Evolutionary conservation across 2,888 invertebrate species (phyloP).

Genomic region (Xylota sylvarum): DNA sequence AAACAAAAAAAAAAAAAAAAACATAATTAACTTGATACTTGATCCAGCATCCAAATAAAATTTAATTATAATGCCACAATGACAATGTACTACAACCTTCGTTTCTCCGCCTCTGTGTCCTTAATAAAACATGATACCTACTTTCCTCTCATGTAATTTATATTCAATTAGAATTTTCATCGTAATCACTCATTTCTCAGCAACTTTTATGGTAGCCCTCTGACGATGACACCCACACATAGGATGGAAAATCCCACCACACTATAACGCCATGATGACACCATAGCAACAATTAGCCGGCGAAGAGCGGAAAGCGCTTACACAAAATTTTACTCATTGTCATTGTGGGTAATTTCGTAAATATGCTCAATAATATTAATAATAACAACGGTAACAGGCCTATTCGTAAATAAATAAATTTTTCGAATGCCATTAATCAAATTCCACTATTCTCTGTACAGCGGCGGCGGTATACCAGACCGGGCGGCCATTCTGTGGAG

Average conservation of each 20-base stretch:
- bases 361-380: slow-evolving; percentile 63
- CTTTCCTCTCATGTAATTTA: slow-evolving; percentile 20
- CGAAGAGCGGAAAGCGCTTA: too few species aligned
- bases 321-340: slow-evolving; percentile 45
- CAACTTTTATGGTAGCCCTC: slow-evolving; percentile 28
- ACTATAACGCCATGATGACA: background rate
- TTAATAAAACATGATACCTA: slow-evolving; percentile 44
- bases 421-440: slow-evolving; percentile 67
- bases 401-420: slow-evolving; percentile 65
- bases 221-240: slow-evolving; percentile 26
- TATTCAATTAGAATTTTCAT: slow-evolving; percentile 55
- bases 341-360: slow-evolving; percentile 56
- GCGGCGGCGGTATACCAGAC: background rate
- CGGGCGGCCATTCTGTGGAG: too few species aligned
- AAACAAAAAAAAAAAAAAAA: slow-evolving; percentile 25
- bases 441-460: background rate
- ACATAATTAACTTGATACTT: slow-evolving; percentile 55
- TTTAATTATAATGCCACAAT: slow-evolving; percentile 51
- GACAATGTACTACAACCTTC: slow-evolving; percentile 19
- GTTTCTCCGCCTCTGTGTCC: slow-evolving; percentile 3
- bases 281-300: slow-evolving; percentile 25
- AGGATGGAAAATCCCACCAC: background rate
- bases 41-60: slow-evolving; percentile 44
- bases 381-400: slow-evolving; percentile 42
- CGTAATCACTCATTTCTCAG: slow-evolving; percentile 50